Conservation (phyloP, 92 coral and sea anemone species). For the Meandrina meandrites region DNA sequence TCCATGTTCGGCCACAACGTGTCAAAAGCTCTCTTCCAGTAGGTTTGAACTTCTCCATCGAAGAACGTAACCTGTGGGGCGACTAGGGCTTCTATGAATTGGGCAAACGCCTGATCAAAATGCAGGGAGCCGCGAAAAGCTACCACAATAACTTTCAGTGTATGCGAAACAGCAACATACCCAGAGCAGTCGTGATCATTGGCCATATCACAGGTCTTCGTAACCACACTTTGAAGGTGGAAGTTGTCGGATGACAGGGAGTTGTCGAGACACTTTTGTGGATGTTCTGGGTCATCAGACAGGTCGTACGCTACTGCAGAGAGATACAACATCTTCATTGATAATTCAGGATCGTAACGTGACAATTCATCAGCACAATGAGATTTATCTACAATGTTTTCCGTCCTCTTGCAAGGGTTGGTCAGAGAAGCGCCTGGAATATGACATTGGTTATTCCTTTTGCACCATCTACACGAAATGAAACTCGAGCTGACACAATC, state of each 20-base stretch:
- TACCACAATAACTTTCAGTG: too few relatives aligned
- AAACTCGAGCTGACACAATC: background rate
- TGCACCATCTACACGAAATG: constrained; percentile 69
- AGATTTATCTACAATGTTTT: constrained; percentile 38
- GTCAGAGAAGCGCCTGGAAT: constrained; percentile 16
- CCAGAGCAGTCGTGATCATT: too few relatives aligned
- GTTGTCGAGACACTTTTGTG: constrained; percentile 53
- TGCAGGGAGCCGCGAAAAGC: constrained; percentile 43
- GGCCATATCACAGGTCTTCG: constrained; percentile 43
- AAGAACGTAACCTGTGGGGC: too few relatives aligned
- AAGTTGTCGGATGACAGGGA: constrained; percentile 43
- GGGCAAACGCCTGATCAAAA: constrained; percentile 17
- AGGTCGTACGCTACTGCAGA: constrained; percentile 54
- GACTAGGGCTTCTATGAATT: background rate
- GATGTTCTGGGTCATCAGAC: constrained; percentile 21
- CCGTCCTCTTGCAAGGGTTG: constrained; percentile 55
- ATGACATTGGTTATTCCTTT: constrained; percentile 57
- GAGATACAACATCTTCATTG: constrained; percentile 62
- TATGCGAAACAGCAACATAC: too few relatives aligned
- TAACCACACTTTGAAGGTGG: constrained; percentile 38
- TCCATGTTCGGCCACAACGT: too few relatives aligned
- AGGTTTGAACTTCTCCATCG: too few relatives aligned
- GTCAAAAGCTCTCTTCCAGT: too few relatives aligned
- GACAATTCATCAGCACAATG: constrained; percentile 35
- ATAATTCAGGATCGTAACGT: constrained; percentile 41